Base-by-base conservation (phyloP, 2,888 invertebrate species). In the Aphidoletes aphidimyza region DNA sequence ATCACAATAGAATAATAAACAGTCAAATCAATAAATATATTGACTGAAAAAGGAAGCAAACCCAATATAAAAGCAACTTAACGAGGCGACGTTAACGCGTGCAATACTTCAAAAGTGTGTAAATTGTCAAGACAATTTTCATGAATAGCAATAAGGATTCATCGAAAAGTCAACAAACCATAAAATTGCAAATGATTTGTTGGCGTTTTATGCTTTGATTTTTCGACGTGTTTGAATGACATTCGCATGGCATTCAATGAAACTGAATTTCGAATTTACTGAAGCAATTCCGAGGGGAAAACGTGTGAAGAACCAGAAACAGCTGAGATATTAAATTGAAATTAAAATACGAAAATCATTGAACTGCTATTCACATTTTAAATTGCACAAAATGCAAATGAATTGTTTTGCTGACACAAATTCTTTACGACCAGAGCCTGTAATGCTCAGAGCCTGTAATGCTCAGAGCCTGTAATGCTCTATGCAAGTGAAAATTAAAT, bases 131-230 rank as follows among this genome's bases (percentile, higher is more conserved):
- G 69, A 14, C 26, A 30, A 69, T 30, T n/a, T 69, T 6, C 30
- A 69, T 14, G 11, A 34, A 30, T 34, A 69, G 69, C 34, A 30
- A 69, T 69, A 69, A 69, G 30, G 69, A 69, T 69, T 30, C 30
- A 69, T 69, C 69, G 69, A 30, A 69, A 69, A 69, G 11, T 69
- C 26, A 69, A 69, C 69, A 69, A 69, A 69, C 14, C 69, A 69
- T 69, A 69, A 69, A 69, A 26, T 54, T n/a, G 54, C 5, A 54
- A 54, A 54, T 54, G 14, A 54, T 30, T 69, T 69, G 69, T 14
- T 30, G 30, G 6, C 30, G 34, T 9, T 69, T 30, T 30, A 14
- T n/a, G n/a, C n/a, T n/a, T n/a, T n/a, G n/a, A n/a, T n/a, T n/a
- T n/a, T n/a, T n/a, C n/a, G n/a, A n/a, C n/a, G n/a, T n/a, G n/a